Conservation (phyloP, 2,113 vertebrate species). For the Arizona elegans region DNA sequence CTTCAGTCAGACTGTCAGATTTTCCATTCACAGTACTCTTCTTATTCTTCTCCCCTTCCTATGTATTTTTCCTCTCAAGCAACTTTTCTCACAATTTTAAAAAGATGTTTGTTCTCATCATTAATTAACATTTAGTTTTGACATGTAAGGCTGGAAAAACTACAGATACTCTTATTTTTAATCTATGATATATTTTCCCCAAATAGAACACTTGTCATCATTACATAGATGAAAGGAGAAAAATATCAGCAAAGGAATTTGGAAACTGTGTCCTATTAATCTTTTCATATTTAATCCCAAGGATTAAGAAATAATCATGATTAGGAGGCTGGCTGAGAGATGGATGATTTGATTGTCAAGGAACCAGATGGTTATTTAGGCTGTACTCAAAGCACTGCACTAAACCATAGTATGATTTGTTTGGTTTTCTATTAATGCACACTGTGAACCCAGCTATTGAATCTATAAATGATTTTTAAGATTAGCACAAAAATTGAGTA, state of each 20-base stretch:
- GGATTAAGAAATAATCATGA: background rate
- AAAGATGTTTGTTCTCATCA: constrained; percentile 12
- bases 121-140: background rate
- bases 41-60: background rate
- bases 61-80: background rate
- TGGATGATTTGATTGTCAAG: background rate
- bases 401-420: background rate
- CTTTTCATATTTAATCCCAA: background rate
- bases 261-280: background rate
- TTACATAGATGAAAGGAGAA: background rate
- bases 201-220: background rate
- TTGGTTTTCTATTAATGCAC: background rate
- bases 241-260: background rate
- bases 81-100: background rate
- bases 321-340: background rate
- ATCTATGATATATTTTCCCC: background rate
- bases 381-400: background rate
- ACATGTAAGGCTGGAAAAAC: background rate
- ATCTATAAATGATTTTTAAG: background rate
- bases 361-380: background rate
- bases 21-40: background rate
- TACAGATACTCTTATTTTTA: background rate
- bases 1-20: background rate
- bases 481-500: background rate
- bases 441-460: background rate